Conservation (phyloP, 2,113 vertebrate species). For the Xiphorhynchus elegans region DNA sequence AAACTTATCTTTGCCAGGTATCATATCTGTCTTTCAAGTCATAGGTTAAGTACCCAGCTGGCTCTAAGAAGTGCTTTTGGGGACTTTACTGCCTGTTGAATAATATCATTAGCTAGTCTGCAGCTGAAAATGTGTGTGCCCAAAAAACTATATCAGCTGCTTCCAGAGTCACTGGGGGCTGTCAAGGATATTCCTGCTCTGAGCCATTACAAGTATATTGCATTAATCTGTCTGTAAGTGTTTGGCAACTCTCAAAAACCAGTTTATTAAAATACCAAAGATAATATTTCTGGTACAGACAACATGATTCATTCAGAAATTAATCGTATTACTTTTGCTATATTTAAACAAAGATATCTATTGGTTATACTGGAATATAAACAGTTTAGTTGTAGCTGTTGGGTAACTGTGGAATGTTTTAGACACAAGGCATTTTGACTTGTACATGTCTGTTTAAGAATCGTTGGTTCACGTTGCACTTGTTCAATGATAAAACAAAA, state of each 20-base stretch:
- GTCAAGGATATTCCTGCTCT: neutral
- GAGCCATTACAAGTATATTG: neutral
- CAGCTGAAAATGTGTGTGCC: neutral
- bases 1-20: neutral
- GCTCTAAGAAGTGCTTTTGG: neutral
- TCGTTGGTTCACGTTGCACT: neutral
- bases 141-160: neutral
- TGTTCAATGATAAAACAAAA: neutral
- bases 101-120: neutral
- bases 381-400: neutral
- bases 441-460: neutral
- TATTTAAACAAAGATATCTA: neutral
- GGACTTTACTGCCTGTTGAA: neutral
- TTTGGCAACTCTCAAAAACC: neutral
- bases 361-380: neutral
- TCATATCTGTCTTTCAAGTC: neutral
- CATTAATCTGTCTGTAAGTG: neutral
- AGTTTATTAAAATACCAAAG: slow-evolving; percentile 11
- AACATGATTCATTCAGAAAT: neutral
- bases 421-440: neutral
- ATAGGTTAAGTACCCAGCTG: neutral
- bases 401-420: neutral
- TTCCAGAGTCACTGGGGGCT: neutral
- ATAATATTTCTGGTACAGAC: neutral
- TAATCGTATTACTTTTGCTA: neutral